Evolutionary conservation across 2,113 vertebrate species (phyloP).

Genomic region (Plotosus lineatus): DNA sequence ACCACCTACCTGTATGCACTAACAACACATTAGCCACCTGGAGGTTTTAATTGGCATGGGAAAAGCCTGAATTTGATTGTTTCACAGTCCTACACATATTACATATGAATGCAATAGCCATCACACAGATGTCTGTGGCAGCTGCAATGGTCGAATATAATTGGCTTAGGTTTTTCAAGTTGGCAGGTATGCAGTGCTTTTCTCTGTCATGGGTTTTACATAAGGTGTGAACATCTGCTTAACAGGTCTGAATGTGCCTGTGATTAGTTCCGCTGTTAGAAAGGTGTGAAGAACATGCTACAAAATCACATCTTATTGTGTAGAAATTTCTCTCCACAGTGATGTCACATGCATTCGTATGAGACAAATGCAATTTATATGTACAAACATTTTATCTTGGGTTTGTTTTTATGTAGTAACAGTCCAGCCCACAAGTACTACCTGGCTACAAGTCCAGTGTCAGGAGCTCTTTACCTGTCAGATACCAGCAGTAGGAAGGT

Average conservation of each 20-base stretch:
- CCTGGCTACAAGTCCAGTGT: conserved; percentile 89
- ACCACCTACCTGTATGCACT: conserved; percentile 31
- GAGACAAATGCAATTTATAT: background rate
- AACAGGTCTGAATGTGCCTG: background rate
- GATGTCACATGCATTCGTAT: background rate
- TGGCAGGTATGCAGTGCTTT: background rate
- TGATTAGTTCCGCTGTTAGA: background rate
- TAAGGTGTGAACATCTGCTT: background rate
- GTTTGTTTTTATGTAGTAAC: conserved; percentile 73
- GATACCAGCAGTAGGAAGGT: conserved; percentile 95
- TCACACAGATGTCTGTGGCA: background rate
- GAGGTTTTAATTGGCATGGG: conserved; percentile 16
- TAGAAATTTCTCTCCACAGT: background rate
- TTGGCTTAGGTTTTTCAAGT: background rate
- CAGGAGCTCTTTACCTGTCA: conserved; percentile 87
- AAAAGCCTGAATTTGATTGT: conserved; percentile 31
- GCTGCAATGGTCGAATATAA: background rate
- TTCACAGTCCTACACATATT: conserved; percentile 5
- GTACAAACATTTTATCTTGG: conserved; percentile 12
- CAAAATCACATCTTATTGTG: background rate
- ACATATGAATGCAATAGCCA: conserved; percentile 11
- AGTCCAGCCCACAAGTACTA: conserved; percentile 97
- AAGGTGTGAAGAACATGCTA: background rate
- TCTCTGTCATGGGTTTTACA: background rate
- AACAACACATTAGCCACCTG: conserved; percentile 42